Evolutionary conservation across 1,140 invertebrate species (phyloP), one percentile per base, ranked within the genome.

Genomic region (Drosophila busckii): DNA sequence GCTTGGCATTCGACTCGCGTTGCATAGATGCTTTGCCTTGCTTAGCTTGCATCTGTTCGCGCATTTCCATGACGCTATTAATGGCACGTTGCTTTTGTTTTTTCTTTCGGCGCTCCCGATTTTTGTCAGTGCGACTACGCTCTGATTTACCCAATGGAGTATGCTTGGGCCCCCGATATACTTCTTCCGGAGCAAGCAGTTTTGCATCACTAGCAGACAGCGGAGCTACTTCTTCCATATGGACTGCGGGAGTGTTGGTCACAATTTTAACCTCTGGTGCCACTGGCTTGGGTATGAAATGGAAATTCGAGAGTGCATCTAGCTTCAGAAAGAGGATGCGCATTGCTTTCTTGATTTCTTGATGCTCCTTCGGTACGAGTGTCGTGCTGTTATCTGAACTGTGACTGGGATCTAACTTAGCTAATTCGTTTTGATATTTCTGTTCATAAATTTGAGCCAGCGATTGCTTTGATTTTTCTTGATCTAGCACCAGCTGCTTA

Each of bases 211-310:
- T 96, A 0, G 93, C 91, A 13, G 93, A 92, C 1, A 95, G 89
- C 19, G 97, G 97, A 2, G 95, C 95, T n/a, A 98, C 95, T 89
- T 99, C 97, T 89, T 99, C 98, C 91, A 98, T 95, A 17, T 89
- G 91, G 38, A 99, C 93, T 2, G 97, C 94, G 9, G 97, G 96
- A 56, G 97, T 88, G 88, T 99, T 99, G 38, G 91, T 95, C 1
- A 99, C 89, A 63, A 99, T 94, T 88, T 95, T 96, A 0, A 98
- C 88, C 73, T 99, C 98, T 1, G 96, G 93, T 49, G 92, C 90
- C 7, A 92, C 91, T 89, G 90, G 89, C 89, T 94, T 96, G 0
- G 98, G 97, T 35, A 96, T 98, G 71, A 95, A 99, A 88, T 98
- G 94, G 88, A 94, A 98, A 88, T 99, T 97, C 0, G 93, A 94